Base-by-base conservation (phyloP, 2,797 vertebrate genomes). In the Onychomys leucogaster region DNA sequence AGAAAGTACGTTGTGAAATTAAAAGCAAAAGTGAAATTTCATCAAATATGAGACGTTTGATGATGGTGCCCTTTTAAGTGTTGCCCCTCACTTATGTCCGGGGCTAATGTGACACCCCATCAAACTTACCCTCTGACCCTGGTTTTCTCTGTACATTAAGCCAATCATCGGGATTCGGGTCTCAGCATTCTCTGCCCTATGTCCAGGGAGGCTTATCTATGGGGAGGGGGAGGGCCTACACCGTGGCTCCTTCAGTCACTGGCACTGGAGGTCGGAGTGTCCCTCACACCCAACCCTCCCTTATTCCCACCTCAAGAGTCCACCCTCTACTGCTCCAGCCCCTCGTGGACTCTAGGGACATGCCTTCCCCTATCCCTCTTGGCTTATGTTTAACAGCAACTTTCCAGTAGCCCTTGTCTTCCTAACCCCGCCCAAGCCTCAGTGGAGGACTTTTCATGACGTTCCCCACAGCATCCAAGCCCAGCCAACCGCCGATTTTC, bases 1-100 rank as follows among this genome's bases (percentile, higher is more conserved):
- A 83, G 29, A 83, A 90, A 96, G 89, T 55, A 88, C n/a, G 75
- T 23, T 84, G 71, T 65, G 9, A 90, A 92, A 75, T 77, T 90
- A 82, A 95, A 94, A 76, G 41, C 41, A 73, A 94, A 52, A 8
- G 10, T 14, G 73, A 67, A 92, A 57, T 34, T 7, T 75, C 34
- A 77, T 25, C 83, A 86, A 81, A 81, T 80, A 32, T 27, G 23
- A 84, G 29, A 85, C 27, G 0, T 34, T 85, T 77, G 90, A 83
- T 93, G 59, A 59, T n/a, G 0, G 0, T 77, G 2, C 9, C 19
- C 19, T 77, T 89, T 81, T 10, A 76, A 90, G 25, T 78, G 17
- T 34, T 69, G 17, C 37, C 80, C 37, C 84, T 34, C 3, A n/a
- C 14, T 37, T 37, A 75, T 37, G 21, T 49, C 85, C 7, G 1